These are phyloP conservation scores for Saccostrea cuccullata DNA, from an alignment of 1,140 invertebrate species.

Conservation along the genomic window DNA sequence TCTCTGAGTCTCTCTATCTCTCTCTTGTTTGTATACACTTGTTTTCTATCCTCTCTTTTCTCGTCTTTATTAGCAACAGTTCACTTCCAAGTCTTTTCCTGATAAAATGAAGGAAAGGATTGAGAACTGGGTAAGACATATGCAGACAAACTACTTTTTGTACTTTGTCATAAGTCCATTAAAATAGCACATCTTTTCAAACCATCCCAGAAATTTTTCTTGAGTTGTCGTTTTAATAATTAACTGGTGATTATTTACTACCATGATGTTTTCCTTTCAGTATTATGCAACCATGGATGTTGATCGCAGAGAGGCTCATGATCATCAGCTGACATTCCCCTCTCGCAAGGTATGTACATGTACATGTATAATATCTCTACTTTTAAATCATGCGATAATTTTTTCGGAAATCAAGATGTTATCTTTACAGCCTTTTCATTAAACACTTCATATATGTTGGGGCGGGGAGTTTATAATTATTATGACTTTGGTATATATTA, in stretches of 20 bases:
- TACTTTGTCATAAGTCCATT: too few species aligned
- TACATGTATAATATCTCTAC: not conserved
- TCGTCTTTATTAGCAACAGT: not conserved
- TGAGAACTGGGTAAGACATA: not conserved
- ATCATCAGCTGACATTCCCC: not conserved
- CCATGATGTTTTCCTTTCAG: not conserved
- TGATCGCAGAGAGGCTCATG: not conserved
- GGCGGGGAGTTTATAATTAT: too few species aligned
- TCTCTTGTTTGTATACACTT: not conserved
- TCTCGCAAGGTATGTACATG: not conserved
- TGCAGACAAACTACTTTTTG: not conserved
- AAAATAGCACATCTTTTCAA: too few species aligned
- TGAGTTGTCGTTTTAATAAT: too few species aligned
- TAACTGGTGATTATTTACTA: too few species aligned
- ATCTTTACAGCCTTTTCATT: not conserved
- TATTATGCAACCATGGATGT: not conserved
- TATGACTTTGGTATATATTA: too few species aligned
- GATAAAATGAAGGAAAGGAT: slow-evolving; percentile 8
- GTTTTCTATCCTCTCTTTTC: not conserved
- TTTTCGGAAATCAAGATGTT: too few species aligned
- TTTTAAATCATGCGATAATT: not conserved
- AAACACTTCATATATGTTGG: too few species aligned
- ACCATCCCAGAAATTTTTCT: too few species aligned
- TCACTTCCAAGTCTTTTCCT: not conserved
- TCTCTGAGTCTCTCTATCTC: too few species aligned